Evolutionary conservation across 2,113 vertebrate genomes (phyloP), one percentile per base, ranked within the genome.

Genomic region (Centropristis striata): DNA sequence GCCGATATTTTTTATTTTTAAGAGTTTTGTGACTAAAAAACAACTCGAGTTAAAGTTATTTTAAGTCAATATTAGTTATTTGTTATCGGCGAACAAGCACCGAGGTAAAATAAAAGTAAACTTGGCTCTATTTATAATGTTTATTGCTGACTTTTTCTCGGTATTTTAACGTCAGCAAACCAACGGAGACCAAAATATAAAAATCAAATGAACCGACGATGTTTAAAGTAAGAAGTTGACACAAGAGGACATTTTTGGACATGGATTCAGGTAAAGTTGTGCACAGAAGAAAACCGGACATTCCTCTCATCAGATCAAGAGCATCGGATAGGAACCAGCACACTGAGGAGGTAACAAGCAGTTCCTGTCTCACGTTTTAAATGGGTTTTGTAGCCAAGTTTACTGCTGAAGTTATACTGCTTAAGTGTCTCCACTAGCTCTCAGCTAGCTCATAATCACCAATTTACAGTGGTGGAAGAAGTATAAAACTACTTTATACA

Each of bases 191-290:
- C 21, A n/a, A 32, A 10, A 28, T 10, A 32, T 32, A 32, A 32
- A n/a, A 6, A 32, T 36, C n/a, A 50, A n/a, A 63, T n/a, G 2
- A 51, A n/a, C 18, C 15, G 2, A 50, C 5, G 0, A 46, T 71
- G 44, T 50, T 41, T 37, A 2, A 65, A 47, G 21, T 60, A 4
- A 59, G 41, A 49, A 49, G 18, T 50, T 54, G 27, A 78, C 39
- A 15, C 5, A 5, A 53, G 25, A 69, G 47, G 20, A 12, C 1
- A 47, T 1, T 14, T 36, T 72, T 42, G 13, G 39, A 73, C 50
- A 92, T 90, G 90, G 89, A 89, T 88, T 83, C 66, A 71, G 63
- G 46, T 4, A 87, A 83, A 86, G 21, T 66, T 61, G 0, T 75
- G 2, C 75, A 66, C n/a, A 85, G 61, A 63, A 79, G 50, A 67